A percentile compares a stretch with the other conserved stretches of the same genome.
Evolutionary conservation across 2,888 invertebrate species (phyloP).

Genomic region (Bugula neritina): DNA sequence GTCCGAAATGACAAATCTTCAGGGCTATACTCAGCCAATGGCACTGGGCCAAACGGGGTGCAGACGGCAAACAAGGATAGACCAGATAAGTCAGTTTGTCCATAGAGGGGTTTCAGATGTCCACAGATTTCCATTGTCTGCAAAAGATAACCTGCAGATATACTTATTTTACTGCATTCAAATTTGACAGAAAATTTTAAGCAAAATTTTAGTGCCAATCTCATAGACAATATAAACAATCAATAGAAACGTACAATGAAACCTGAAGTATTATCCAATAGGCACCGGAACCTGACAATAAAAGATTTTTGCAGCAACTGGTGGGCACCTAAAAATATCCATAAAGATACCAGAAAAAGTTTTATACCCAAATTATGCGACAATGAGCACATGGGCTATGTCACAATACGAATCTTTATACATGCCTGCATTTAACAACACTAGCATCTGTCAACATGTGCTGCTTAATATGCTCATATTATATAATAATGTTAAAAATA

Average conservation of each 20-base stretch:
- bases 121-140: constrained; percentile 97
- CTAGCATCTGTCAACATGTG: too few relatives aligned
- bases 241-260: constrained; percentile 92
- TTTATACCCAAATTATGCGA: too few relatives aligned
- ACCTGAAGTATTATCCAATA: constrained; percentile 97
- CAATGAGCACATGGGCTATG: too few relatives aligned
- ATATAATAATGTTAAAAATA: too few relatives aligned
- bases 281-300: constrained; percentile 95
- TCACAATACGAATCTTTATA: too few relatives aligned
- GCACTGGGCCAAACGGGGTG: constrained; percentile 97
- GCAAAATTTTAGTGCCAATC: background rate
- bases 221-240: background rate
- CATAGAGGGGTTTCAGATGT: constrained; percentile 88
- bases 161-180: too few relatives aligned
- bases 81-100: constrained; percentile 65
- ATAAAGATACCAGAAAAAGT: too few relatives aligned
- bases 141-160: constrained; percentile 42
- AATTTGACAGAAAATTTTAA: too few relatives aligned
- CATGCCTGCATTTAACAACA: too few relatives aligned
- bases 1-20: constrained; percentile 99
- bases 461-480: too few relatives aligned
- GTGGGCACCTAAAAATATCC: constrained; percentile 63
- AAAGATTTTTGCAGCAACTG: constrained; percentile 90
- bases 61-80: constrained; percentile 93
- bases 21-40: constrained; percentile 89